Percentiles rank a stretch among this genome's conserved stretches.
These are phyloP conservation scores for Sinelater perroti DNA, from an alignment of 2,888 invertebrate species.

Conservation along the genomic window DNA sequence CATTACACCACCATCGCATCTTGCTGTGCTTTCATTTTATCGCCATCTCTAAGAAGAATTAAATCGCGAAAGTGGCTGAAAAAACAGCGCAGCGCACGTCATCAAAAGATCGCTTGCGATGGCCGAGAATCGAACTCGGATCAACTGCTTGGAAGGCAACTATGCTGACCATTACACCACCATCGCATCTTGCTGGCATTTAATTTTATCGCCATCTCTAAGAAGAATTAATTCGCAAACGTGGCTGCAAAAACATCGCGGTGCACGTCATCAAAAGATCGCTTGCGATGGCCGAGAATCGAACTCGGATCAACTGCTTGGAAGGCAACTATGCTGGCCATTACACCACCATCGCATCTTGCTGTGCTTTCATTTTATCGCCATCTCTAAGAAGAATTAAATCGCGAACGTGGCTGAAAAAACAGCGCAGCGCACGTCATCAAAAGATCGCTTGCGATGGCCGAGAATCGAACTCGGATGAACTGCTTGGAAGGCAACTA, in stretches of 20 bases:
- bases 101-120: slow-evolving; percentile 51
- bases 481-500: slow-evolving; percentile 63
- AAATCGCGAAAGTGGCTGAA: background rate
- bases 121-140: slow-evolving; percentile 63
- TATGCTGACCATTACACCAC: slow-evolving; percentile 62
- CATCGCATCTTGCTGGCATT: slow-evolving; percentile 52
- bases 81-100: background rate
- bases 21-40: too few relatives aligned
- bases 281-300: slow-evolving; percentile 63
- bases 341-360: slow-evolving; percentile 62
- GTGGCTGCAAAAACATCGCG: too few relatives aligned
- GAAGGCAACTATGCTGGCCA: slow-evolving; percentile 63
- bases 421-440: too few relatives aligned
- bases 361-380: too few relatives aligned
- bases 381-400: too few relatives aligned
- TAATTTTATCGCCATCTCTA: too few relatives aligned
- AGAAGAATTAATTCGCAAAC: too few relatives aligned
- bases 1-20: slow-evolving; percentile 61
- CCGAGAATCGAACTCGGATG: slow-evolving; percentile 63
- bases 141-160: slow-evolving; percentile 63
- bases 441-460: too few relatives aligned
- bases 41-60: too few relatives aligned
- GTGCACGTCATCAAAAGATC: too few relatives aligned
- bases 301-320: slow-evolving; percentile 63
- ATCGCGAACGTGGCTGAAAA: too few relatives aligned